Evolutionary conservation across 2,888 invertebrate species (phyloP).

Genomic region (Seladonia tumulorum): DNA sequence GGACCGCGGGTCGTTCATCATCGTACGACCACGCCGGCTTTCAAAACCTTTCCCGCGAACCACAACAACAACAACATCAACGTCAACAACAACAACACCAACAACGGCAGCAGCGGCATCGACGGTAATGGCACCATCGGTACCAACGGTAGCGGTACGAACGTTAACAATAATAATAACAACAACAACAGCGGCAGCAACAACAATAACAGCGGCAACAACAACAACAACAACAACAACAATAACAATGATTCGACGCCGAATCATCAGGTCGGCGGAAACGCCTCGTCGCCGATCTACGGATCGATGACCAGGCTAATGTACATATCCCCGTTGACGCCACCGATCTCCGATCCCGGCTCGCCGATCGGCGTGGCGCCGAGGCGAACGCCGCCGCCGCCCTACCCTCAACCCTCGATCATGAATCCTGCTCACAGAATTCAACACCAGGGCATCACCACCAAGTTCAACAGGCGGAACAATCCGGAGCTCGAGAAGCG

Average conservation of each 20-base stretch:
- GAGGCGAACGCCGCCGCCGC: conserved; percentile 91
- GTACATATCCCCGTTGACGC: conserved; percentile 94
- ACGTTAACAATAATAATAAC: conserved; percentile 50
- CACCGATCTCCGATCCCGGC: conserved; percentile 95
- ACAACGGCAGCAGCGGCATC: conserved; percentile 56
- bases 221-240: conserved; percentile 66
- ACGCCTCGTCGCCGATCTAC: conserved; percentile 85
- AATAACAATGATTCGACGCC: conserved; percentile 73
- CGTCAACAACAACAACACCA: conserved; percentile 59
- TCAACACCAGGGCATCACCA: conserved; percentile 74
- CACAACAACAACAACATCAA: conserved; percentile 67
- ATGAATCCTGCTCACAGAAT: conserved; percentile 80
- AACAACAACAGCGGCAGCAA: conserved; percentile 51
- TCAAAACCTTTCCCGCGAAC: conserved; percentile 77
- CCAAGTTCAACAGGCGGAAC: conserved; percentile 96
- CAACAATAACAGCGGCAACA: conserved; percentile 25
- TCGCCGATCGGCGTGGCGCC: conserved; percentile 89
- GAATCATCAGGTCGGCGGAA: conserved; percentile 77
- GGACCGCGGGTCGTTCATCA: conserved; percentile 74
- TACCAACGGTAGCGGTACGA: conserved; percentile 62
- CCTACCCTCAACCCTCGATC: conserved; percentile 88
- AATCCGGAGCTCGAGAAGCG: conserved; percentile 98
- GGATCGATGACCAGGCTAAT: conserved; percentile 88
- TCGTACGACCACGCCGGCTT: conserved; percentile 69
- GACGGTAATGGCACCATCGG: conserved; percentile 41